Percentiles rank a stretch among this genome's conserved stretches.
These are phyloP conservation scores for Phataginus tetradactyla DNA, from an alignment of 2,797 vertebrate genomes.

Conservation along the genomic window DNA sequence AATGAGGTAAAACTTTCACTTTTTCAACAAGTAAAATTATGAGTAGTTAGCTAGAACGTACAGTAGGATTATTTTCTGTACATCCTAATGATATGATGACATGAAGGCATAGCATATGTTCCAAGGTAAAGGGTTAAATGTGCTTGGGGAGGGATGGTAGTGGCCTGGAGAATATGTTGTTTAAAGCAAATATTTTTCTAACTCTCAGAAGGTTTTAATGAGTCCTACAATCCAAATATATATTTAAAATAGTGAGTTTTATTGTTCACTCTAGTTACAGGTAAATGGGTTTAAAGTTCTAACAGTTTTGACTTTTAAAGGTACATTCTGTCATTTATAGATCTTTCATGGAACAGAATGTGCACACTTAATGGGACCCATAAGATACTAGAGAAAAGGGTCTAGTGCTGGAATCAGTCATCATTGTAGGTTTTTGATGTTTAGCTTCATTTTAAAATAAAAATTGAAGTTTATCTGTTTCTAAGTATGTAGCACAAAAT, in stretches of 20 bases:
- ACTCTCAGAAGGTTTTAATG: slow-evolving; percentile 59
- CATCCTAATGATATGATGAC: background rate
- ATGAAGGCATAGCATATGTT: background rate
- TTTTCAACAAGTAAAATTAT: background rate
- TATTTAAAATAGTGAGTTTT: slow-evolving; percentile 64
- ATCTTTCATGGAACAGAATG: background rate
- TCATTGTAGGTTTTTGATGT: background rate
- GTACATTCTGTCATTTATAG: background rate
- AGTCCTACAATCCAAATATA: slow-evolving; percentile 63
- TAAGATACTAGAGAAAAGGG: background rate
- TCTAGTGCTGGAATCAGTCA: background rate
- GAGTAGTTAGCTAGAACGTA: background rate
- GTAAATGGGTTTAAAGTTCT: slow-evolving; percentile 66
- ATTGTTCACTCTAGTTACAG: slow-evolving; percentile 62
- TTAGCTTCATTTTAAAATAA: background rate
- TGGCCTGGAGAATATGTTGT: background rate
- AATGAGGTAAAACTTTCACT: background rate
- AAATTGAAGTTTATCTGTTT: background rate
- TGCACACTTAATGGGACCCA: background rate
- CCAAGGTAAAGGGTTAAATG: background rate
- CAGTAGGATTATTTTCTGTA: background rate
- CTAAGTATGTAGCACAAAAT: background rate
- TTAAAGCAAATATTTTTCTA: slow-evolving; percentile 4
- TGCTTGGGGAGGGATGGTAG: background rate
- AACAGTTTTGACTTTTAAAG: slow-evolving; percentile 64